Conservation (phyloP, 2,797 vertebrate genomes). For the Anabas testudineus region DNA sequence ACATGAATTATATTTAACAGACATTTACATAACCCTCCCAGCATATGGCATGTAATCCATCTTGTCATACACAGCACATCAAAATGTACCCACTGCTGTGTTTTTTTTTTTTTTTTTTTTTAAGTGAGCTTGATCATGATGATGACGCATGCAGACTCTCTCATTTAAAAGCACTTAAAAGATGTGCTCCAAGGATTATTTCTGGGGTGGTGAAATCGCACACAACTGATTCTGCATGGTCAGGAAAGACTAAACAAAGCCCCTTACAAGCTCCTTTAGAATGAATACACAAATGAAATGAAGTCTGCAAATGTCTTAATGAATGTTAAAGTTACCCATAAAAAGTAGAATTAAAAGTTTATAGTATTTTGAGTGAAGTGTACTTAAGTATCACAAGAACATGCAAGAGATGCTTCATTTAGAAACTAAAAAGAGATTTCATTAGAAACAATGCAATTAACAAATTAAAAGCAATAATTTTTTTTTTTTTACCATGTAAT, state of each 20-base stretch:
- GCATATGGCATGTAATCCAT: slow-evolving; percentile 66
- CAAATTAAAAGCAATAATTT: too few relatives aligned
- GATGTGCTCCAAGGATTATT: slow-evolving; percentile 64
- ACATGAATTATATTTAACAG: slow-evolving; percentile 39
- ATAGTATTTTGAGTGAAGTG: neutral
- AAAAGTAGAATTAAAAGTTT: neutral
- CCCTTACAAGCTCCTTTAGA: neutral
- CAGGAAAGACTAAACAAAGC: slow-evolving; percentile 34
- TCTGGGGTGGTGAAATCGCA: slow-evolving; percentile 42
- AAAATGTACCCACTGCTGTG: slow-evolving; percentile 33
- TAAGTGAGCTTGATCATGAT: slow-evolving; percentile 33
- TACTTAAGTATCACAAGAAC: neutral
- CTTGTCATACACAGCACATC: slow-evolving; percentile 26
- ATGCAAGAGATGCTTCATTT: neutral
- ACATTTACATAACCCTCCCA: slow-evolving; percentile 54
- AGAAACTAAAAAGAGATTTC: too few relatives aligned
- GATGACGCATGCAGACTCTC: slow-evolving; percentile 39
- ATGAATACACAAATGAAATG: neutral
- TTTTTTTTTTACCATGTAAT: too few relatives aligned
- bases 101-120: slow-evolving; percentile 50
- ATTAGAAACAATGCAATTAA: too few relatives aligned
- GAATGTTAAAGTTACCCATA: neutral
- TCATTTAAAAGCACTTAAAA: slow-evolving; percentile 66
- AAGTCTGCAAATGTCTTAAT: neutral
- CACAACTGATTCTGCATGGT: slow-evolving; percentile 18